These are phyloP conservation scores for Urosaurus nigricauda DNA, from an alignment of 2,797 vertebrate genomes.

Conservation along the genomic window DNA sequence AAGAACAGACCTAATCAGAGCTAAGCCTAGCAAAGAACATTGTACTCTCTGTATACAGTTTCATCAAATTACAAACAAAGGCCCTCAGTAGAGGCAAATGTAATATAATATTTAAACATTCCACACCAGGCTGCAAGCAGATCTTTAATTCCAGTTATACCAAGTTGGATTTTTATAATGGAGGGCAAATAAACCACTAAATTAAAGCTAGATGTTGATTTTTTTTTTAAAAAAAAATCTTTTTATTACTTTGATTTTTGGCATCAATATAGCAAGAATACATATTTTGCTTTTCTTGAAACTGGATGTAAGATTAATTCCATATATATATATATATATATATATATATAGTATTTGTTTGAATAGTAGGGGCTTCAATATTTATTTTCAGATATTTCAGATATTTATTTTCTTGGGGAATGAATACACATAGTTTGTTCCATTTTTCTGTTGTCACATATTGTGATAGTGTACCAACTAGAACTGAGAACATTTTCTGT, in stretches of 20 bases:
- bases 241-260: conserved; percentile 41
- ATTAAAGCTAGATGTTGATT: conserved; percentile 46
- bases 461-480: background rate
- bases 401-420: background rate
- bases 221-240: conserved; percentile 26
- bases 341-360: conserved; percentile 50
- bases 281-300: conserved; percentile 44
- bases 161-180: conserved; percentile 51
- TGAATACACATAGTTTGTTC: too few species aligned
- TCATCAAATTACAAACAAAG: conserved; percentile 10
- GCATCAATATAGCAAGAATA: conserved; percentile 31
- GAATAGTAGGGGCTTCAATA: conserved; percentile 42
- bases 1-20: conserved; percentile 32
- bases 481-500: background rate
- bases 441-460: background rate
- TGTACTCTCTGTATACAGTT: background rate
- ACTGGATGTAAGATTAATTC: conserved; percentile 54
- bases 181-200: conserved; percentile 16
- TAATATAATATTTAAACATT: conserved; percentile 34
- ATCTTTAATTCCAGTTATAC: conserved; percentile 52
- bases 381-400: background rate
- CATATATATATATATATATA: too few species aligned
- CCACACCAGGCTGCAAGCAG: conserved; percentile 21
- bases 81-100: background rate
- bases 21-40: conserved; percentile 7